Evolutionary conservation across 2,797 vertebrate genomes (phyloP).

Genomic region (Enteromius mattozi): DNA sequence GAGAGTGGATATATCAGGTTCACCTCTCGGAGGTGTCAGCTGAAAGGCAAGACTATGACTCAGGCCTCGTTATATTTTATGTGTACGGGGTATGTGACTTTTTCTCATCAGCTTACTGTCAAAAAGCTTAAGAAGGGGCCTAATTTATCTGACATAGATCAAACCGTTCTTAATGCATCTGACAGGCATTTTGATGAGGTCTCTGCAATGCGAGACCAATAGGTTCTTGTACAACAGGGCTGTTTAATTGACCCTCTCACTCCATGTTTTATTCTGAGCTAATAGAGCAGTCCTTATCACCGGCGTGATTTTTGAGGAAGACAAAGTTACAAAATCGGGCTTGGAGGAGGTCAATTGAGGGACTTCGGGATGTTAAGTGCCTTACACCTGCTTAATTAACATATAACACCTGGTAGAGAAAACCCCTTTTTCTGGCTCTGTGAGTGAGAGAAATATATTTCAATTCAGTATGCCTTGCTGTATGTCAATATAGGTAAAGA

Average conservation of each 20-base stretch:
- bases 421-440: neutral
- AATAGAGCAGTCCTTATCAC: slow-evolving; percentile 64
- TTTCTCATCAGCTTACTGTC: slow-evolving; percentile 67
- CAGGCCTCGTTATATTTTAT: slow-evolving; percentile 67
- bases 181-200: slow-evolving; percentile 75
- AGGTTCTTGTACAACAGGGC: slow-evolving; percentile 52
- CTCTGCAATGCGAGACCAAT: slow-evolving; percentile 60
- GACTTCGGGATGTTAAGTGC: slow-evolving; percentile 59
- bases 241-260: slow-evolving; percentile 66
- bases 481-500: neutral
- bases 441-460: neutral
- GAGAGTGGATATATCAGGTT: slow-evolving; percentile 45
- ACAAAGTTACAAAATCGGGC: slow-evolving; percentile 39
- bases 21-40: slow-evolving; percentile 50
- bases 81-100: slow-evolving; percentile 62
- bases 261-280: slow-evolving; percentile 56
- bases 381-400: slow-evolving; percentile 26
- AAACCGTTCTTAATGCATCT: slow-evolving; percentile 67
- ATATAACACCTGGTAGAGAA: neutral
- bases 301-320: slow-evolving; percentile 55
- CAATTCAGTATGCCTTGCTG: neutral
- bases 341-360: slow-evolving; percentile 44
- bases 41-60: slow-evolving; percentile 54
- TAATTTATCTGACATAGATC: slow-evolving; percentile 76
- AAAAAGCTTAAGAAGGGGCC: slow-evolving; percentile 66